Evolutionary conservation across 2,888 invertebrate genomes (phyloP).

Genomic region (Steinernema hermaphroditum): DNA sequence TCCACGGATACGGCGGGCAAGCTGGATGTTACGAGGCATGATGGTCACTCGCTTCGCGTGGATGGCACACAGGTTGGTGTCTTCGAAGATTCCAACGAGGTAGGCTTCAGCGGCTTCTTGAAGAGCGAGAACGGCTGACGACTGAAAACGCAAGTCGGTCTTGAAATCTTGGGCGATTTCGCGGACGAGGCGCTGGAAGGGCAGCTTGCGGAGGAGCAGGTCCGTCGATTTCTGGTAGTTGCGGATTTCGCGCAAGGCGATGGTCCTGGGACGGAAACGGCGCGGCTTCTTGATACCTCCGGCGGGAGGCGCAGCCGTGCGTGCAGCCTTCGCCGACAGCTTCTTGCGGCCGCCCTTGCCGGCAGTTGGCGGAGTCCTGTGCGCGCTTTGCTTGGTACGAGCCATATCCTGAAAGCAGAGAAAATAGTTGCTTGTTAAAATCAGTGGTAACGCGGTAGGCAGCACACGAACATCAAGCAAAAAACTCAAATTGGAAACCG

Average conservation of each 20-base stretch:
- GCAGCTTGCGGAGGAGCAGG: conserved; percentile 88
- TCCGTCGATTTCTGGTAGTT: conserved; percentile 94
- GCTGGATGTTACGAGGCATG: conserved; percentile 77
- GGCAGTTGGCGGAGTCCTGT: conserved; percentile 83
- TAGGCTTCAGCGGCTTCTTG: conserved; percentile 75
- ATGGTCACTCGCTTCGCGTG: conserved; percentile 96
- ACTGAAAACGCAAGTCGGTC: conserved; percentile 91
- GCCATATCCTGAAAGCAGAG: conserved; percentile 81
- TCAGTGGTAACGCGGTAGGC: too few species aligned
- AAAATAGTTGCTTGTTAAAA: too few species aligned
- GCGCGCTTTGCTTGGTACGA: conserved; percentile 94
- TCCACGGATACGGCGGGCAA: conserved; percentile 72
- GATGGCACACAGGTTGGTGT: conserved; percentile 95
- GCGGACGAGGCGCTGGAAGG: conserved; percentile 88
- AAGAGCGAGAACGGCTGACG: conserved; percentile 84
- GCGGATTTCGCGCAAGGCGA: conserved; percentile 92
- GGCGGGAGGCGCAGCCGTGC: conserved; percentile 72
- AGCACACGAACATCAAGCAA: too few species aligned
- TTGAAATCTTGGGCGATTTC: conserved; percentile 97
- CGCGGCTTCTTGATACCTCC: conserved; percentile 80
- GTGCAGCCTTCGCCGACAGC: conserved; percentile 77
- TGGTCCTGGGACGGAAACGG: conserved; percentile 85
- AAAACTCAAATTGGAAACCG: too few species aligned
- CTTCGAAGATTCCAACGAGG: conserved; percentile 91
- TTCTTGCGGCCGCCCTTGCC: conserved; percentile 95